These are phyloP conservation scores for Tipula unca DNA, from an alignment of 2,888 invertebrate species.

Conservation along the genomic window DNA sequence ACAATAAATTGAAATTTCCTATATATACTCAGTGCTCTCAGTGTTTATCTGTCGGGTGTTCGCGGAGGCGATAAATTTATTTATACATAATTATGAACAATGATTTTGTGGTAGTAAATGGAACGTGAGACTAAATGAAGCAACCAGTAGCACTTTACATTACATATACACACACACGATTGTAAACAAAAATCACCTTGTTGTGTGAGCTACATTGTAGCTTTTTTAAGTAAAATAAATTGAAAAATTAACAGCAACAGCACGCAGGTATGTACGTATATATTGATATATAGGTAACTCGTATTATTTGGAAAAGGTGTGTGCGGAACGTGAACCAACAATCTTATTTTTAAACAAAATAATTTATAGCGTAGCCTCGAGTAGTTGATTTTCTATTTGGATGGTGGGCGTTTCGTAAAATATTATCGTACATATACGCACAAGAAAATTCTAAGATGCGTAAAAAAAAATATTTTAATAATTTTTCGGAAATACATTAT, in stretches of 20 bases:
- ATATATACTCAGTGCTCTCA: not conserved
- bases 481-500: too few relatives aligned
- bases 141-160: not conserved
- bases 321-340: not conserved
- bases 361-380: too few relatives aligned
- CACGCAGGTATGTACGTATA: too few relatives aligned
- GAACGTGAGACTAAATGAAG: not conserved
- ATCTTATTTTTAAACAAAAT: not conserved
- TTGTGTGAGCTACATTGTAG: not conserved
- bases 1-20: not conserved
- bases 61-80: not conserved
- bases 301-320: not conserved
- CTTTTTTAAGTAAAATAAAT: not conserved
- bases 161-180: not conserved
- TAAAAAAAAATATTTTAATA: too few relatives aligned
- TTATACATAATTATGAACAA: too few relatives aligned
- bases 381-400: too few relatives aligned
- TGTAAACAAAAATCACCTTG: not conserved
- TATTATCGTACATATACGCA: too few relatives aligned
- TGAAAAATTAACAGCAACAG: not conserved
- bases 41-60: not conserved
- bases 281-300: too few relatives aligned
- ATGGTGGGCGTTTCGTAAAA: too few relatives aligned
- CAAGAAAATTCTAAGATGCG: too few relatives aligned
- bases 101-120: not conserved